phyloP scores from a whole-genome alignment of 2,113 vertebrate genomes.

The Cairina moschata region DNA sequence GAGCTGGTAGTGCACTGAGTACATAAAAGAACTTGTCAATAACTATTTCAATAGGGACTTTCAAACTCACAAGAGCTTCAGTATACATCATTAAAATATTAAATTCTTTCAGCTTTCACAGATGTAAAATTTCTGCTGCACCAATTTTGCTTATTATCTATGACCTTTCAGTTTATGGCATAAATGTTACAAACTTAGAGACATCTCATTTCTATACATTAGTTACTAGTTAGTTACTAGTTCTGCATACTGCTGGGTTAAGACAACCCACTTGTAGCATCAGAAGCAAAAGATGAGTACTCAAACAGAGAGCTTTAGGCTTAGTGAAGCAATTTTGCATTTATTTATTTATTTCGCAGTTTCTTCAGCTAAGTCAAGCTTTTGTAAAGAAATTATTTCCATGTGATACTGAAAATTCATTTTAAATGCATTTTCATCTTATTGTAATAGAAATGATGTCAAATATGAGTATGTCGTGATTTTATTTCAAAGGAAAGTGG shows the following conservation, averaged over 20 bases:
- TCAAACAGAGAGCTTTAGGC: background rate
- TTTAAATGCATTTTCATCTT: background rate
- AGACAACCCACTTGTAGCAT: background rate
- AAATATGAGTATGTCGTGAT: background rate
- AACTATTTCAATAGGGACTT: constrained; percentile 49
- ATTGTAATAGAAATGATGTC: background rate
- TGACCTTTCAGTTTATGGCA: constrained; percentile 11
- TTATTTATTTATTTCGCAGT: background rate
- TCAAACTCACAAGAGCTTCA: constrained; percentile 19
- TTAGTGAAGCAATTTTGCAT: background rate
- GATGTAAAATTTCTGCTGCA: constrained; percentile 1
- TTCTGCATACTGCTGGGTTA: background rate
- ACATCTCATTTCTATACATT: background rate
- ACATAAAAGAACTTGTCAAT: constrained; percentile 63
- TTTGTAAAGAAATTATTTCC: background rate
- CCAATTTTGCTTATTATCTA: constrained; percentile 39
- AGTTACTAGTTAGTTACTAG: background rate
- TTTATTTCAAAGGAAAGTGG: background rate
- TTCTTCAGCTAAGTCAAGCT: background rate
- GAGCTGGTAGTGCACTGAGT: constrained; percentile 38
- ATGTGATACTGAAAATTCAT: background rate
- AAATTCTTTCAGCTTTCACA: constrained; percentile 64
- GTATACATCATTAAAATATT: constrained; percentile 53
- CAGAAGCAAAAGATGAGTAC: background rate
- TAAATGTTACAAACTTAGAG: background rate